Evolutionary conservation across 2,113 vertebrate genomes (phyloP).

Genomic region (Aptenodytes forsteri): DNA sequence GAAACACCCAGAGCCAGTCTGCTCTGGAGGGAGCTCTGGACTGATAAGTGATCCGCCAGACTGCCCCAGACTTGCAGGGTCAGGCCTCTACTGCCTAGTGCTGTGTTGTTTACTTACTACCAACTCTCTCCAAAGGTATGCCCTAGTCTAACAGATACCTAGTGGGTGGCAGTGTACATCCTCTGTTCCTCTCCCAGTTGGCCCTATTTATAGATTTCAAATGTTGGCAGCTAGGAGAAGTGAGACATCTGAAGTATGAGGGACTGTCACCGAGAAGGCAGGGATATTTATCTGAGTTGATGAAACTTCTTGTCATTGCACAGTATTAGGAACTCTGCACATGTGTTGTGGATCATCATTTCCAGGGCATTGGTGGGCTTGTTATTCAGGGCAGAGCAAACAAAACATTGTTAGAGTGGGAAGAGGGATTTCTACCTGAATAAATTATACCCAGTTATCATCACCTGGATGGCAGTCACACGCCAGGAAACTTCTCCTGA

Average conservation of each 20-base stretch:
- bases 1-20: neutral
- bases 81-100: neutral
- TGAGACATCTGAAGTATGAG: constrained; percentile 2
- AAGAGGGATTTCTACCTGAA: constrained; percentile 18
- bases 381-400: constrained; percentile 26
- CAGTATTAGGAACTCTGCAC: neutral
- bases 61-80: neutral
- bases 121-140: neutral
- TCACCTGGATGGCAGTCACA: neutral
- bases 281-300: constrained; percentile 18
- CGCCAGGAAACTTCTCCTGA: neutral
- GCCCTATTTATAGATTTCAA: neutral
- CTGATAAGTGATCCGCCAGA: neutral
- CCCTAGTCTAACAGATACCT: neutral
- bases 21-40: neutral
- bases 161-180: neutral
- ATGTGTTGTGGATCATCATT: neutral
- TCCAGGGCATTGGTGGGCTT: neutral
- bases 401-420: neutral
- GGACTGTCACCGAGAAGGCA: neutral
- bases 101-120: neutral
- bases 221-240: constrained; percentile 35
- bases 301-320: constrained; percentile 40
- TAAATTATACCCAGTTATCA: constrained; percentile 19
- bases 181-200: neutral